A percentile compares a stretch with the other conserved stretches of the same genome.
phyloP scores from a whole-genome alignment of 2,888 invertebrate species.

The Lathronympha strigana region DNA sequence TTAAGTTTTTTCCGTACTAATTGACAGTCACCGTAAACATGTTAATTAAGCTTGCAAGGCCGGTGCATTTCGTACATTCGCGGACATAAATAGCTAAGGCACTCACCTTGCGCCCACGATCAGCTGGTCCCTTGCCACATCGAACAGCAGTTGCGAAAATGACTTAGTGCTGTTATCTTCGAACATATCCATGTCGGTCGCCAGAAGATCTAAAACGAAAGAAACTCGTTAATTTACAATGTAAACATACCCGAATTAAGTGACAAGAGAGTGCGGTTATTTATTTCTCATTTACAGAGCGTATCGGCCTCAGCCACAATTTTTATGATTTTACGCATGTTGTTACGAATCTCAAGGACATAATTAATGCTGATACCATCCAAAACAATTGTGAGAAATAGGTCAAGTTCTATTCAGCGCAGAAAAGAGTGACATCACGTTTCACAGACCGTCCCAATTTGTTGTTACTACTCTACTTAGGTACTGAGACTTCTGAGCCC shows the following conservation, averaged over 20 bases:
- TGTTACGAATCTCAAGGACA: not conserved
- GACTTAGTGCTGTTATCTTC: slow-evolving; percentile 89
- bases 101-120: slow-evolving; percentile 95
- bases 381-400: too few species aligned
- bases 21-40: slow-evolving; percentile 35
- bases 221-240: slow-evolving; percentile 56
- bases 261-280: slow-evolving; percentile 4
- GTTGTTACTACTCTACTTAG: too few species aligned
- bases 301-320: not conserved
- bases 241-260: slow-evolving; percentile 26
- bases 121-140: slow-evolving; percentile 93
- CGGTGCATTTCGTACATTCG: slow-evolving; percentile 36
- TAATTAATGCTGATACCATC: not conserved
- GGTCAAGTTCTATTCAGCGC: too few species aligned
- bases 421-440: too few species aligned
- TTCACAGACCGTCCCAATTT: too few species aligned
- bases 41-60: slow-evolving; percentile 38
- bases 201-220: slow-evolving; percentile 86
- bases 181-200: slow-evolving; percentile 87
- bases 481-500: too few species aligned
- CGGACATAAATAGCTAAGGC: slow-evolving; percentile 46
- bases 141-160: slow-evolving; percentile 93
- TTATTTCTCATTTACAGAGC: not conserved
- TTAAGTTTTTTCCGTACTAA: slow-evolving; percentile 30
- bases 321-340: not conserved